Evolutionary conservation across 2,888 invertebrate genomes (phyloP).

Genomic region (Sesia bembeciformis): DNA sequence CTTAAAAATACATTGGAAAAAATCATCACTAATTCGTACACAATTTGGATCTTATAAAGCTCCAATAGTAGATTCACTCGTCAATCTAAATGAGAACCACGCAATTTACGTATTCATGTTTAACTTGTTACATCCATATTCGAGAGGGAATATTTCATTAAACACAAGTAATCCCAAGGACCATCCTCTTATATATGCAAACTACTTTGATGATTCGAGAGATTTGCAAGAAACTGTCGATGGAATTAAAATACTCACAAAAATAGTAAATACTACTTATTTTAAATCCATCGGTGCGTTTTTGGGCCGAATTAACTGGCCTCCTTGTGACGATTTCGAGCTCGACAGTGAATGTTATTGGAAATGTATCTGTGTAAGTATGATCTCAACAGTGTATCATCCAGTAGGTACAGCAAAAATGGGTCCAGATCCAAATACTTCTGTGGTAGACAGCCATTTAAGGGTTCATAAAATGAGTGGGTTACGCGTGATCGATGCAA

Average conservation of each 20-base stretch:
- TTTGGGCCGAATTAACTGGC: slow-evolving; percentile 27
- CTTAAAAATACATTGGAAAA: slow-evolving; percentile 28
- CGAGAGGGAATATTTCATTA: slow-evolving; percentile 71
- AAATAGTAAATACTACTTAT: slow-evolving; percentile 27
- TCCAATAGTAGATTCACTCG: slow-evolving; percentile 20
- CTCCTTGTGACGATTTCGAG: slow-evolving; percentile 25
- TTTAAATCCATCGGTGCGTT: slow-evolving; percentile 31
- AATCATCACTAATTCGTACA: slow-evolving; percentile 41
- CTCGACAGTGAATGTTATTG: slow-evolving; percentile 35
- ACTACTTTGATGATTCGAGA: slow-evolving; percentile 73
- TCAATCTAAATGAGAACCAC: slow-evolving; percentile 26
- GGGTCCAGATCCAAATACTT: slow-evolving; percentile 64
- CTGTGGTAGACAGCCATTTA: slow-evolving; percentile 70
- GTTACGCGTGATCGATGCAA: slow-evolving; percentile 82
- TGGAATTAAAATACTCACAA: slow-evolving; percentile 33
- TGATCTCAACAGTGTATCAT: slow-evolving; percentile 73
- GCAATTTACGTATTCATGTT: slow-evolving; percentile 38
- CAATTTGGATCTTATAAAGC: slow-evolving; percentile 23
- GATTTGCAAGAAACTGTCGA: slow-evolving; percentile 52
- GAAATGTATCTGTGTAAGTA: slow-evolving; percentile 61
- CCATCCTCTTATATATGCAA: slow-evolving; percentile 75
- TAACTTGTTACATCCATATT: slow-evolving; percentile 59
- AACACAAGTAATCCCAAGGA: slow-evolving; percentile 71
- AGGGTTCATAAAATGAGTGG: slow-evolving; percentile 77
- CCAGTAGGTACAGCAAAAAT: slow-evolving; percentile 78